A percentile compares a stretch with the other conserved stretches of the same genome.
Evolutionary conservation across 1,140 invertebrate species (phyloP).

Genomic region (Brachionus plicatilis): DNA sequence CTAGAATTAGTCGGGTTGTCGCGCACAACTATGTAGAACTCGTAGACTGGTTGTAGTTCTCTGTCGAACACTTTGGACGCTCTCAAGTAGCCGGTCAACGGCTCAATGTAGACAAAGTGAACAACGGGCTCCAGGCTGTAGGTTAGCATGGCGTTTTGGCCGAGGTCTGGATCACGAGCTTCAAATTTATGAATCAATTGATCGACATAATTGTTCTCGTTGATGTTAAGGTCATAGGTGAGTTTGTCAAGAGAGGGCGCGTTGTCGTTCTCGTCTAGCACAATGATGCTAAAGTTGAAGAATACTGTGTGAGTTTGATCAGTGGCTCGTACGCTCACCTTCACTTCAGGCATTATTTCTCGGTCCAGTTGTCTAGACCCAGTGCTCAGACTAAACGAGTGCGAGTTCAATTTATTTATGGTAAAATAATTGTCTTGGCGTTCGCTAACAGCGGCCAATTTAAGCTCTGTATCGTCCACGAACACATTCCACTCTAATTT

Average conservation of each 20-base stretch:
- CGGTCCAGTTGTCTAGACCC: background rate
- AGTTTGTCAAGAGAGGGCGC: background rate
- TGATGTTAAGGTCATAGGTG: background rate
- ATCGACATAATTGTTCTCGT: conserved; percentile 15
- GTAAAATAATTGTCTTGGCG: background rate
- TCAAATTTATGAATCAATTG: conserved; percentile 36
- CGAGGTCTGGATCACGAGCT: background rate
- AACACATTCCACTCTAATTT: conserved; percentile 4
- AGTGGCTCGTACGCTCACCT: background rate
- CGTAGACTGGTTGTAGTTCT: background rate
- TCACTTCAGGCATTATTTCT: background rate
- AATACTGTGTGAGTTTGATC: background rate
- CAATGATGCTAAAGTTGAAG: background rate
- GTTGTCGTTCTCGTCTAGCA: conserved; percentile 23
- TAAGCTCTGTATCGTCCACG: background rate
- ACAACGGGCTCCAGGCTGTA: background rate
- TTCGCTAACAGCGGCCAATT: background rate
- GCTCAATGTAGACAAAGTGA: conserved; percentile 2
- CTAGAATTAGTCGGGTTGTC: background rate
- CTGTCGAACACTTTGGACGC: conserved; percentile 13
- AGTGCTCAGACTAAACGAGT: background rate
- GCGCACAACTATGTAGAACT: background rate
- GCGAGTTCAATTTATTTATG: background rate
- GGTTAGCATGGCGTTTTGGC: background rate
- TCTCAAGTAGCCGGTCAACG: background rate